Conservation (phyloP, 2,113 vertebrate genomes). For the Himantopus leucocephalus region DNA sequence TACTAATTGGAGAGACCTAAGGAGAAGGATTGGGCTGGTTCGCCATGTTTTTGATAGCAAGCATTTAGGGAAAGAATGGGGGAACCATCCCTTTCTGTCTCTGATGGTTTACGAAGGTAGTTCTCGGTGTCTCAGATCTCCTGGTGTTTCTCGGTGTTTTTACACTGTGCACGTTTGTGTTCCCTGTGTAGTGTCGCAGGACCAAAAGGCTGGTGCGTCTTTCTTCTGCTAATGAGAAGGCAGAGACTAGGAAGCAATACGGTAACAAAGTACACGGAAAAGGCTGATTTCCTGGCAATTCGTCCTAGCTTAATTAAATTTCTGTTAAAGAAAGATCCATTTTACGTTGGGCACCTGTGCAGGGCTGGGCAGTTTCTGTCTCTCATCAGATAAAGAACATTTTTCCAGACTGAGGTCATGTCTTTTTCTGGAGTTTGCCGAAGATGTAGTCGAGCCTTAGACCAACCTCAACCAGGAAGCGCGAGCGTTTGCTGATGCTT, state of each 20-base stretch:
- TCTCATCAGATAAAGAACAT: neutral
- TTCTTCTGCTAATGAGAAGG: neutral
- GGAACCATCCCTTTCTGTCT: neutral
- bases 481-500: neutral
- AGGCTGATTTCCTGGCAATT: constrained; percentile 1
- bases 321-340: neutral
- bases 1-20: neutral
- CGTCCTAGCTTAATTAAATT: neutral
- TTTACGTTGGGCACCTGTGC: neutral
- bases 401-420: neutral
- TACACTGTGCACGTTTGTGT: neutral
- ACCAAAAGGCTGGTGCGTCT: neutral
- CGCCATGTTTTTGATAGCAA: neutral
- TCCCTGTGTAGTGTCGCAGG: neutral
- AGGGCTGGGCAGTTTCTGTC: neutral
- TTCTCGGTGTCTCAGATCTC: neutral
- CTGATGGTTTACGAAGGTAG: neutral
- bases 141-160: neutral
- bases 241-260: neutral
- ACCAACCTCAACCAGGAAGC: neutral
- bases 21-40: neutral
- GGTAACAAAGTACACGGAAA: neutral
- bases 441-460: neutral
- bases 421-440: constrained; percentile 12
- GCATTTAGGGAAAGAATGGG: neutral